Evolutionary conservation across 2,797 vertebrate genomes (phyloP), one percentile per base, ranked within the genome.

Genomic region (Sebastes alutus): DNA sequence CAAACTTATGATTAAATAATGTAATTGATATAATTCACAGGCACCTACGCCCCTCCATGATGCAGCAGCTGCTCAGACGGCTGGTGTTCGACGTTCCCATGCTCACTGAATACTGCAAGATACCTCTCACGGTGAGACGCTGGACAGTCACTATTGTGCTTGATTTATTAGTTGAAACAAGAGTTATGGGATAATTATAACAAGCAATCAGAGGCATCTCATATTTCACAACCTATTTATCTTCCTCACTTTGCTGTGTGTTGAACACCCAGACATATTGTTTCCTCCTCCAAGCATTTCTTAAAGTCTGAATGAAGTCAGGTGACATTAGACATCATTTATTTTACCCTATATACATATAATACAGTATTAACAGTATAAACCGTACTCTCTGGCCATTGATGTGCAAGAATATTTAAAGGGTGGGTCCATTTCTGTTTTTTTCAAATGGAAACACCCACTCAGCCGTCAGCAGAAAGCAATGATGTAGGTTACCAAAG

Each of bases 61-160:
- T 99, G 79, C 99, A 99, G 87, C 98, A 99, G 78, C 96, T 99
- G 59, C 92, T 99, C 81, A 96, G 98, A 73, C 96, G 98, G n/a
- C 96, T 99, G 11, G 98, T 99, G 80, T 99, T 99, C 68, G 99
- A 99, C 42, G 98, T 99, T 63, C 98, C 99, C 0, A 91, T 97
- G 84, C 98, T 99, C 78, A 96, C 95, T 1, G 98, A 99, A 81
- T 99, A 99, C 93, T 98, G 97, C 95, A 97, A 97, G 94, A 98
- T 99, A 96, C 97, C 98, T 60, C 95, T 99, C 4, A 95, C 96
- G 96, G 99, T 99, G 93, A 92, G 92, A 73, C 27, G 0, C 11
- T 7, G 4, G 30, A 27, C 23, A 30, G 23, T 73, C 42, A 30
- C 18, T 55, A 2, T 42, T 75, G 22, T 9, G 46, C 46, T 72